Evolutionary conservation across 2,113 vertebrate species (phyloP), one percentile per base, ranked within the genome.

Genomic region (Hemichromis elongatus): DNA sequence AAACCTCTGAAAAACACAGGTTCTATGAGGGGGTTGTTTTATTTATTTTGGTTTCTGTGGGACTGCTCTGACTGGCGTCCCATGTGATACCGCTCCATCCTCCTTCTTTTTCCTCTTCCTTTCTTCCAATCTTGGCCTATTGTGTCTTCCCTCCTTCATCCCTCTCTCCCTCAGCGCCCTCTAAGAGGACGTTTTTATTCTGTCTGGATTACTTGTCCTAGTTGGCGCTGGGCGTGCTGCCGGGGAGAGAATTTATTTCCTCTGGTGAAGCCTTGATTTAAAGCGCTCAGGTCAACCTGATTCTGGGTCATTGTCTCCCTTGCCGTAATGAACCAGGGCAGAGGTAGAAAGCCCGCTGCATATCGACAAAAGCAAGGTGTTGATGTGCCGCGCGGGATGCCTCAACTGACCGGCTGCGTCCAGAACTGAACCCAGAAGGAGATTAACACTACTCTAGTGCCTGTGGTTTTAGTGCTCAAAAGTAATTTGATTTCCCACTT

Each of bases 291-390:
- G 93, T 94, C 93, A 91, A 88, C 84, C 78, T 50, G 91, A 95
- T 96, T 96, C 94, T 95, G 94, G 96, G 95, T 95, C 95, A 92
- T 54, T 26, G 82, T 93, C 82, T 94, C 93, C 94, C 94, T 89
- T 92, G 94, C 79, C 53, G 83, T 87, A 86, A 82, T 47, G 83
- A 95, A 95, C 85, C 91, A 94, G 95, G 93, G 86, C 94, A 92
- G 91, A 83, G 89, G 90, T 88, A 92, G 88, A 90, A 89, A 85
- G 87, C 82, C 82, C 28, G 2, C 56, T 52, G 61, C 80, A 30
- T 24, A 82, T 61, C 18, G 33, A 85, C 83, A 85, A 75, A 77
- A 66, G 73, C 35, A 21, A 86, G 73, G 79, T 80, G 88, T 12
- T 37, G 40, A 70, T 33, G 61, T 47, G 80, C 59, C 14, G 24